Conservation (phyloP, 2,888 invertebrate genomes). For the Tenthredo notha region DNA sequence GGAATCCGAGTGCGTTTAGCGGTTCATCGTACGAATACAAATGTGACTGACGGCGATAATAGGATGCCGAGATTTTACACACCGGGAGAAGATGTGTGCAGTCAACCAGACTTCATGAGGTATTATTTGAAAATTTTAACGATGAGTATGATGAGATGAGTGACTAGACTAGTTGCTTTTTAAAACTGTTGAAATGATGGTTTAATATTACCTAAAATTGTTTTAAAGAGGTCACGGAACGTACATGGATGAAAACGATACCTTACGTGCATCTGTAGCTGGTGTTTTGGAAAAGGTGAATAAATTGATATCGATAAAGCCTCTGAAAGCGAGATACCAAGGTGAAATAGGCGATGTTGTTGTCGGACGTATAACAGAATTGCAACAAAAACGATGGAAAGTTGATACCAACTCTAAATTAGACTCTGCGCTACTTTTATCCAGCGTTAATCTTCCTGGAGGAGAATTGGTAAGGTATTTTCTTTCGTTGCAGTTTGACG, state of each 20-base stretch:
- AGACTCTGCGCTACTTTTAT: constrained; percentile 92
- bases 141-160: background rate
- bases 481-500: background rate
- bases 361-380: constrained; percentile 95
- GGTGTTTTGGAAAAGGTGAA: constrained; percentile 97
- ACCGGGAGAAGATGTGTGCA: constrained; percentile 93
- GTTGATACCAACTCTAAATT: constrained; percentile 95
- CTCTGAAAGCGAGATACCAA: constrained; percentile 93
- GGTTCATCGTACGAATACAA: constrained; percentile 69
- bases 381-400: constrained; percentile 97
- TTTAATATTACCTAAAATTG: constrained; percentile 34
- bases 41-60: constrained; percentile 78
- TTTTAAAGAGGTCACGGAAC: constrained; percentile 95
- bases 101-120: constrained; percentile 92
- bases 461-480: constrained; percentile 89
- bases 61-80: constrained; percentile 86
- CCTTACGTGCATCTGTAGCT: constrained; percentile 94
- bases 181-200: background rate
- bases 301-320: constrained; percentile 94
- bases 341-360: constrained; percentile 98
- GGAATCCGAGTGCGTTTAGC: constrained; percentile 71
- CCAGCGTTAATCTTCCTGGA: constrained; percentile 98
- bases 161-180: background rate
- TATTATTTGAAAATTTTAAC: constrained; percentile 69
- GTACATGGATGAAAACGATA: constrained; percentile 89